These are phyloP conservation scores for Otolemur crassicaudatus DNA, from an alignment of 2,797 vertebrate genomes.

Conservation along the genomic window DNA sequence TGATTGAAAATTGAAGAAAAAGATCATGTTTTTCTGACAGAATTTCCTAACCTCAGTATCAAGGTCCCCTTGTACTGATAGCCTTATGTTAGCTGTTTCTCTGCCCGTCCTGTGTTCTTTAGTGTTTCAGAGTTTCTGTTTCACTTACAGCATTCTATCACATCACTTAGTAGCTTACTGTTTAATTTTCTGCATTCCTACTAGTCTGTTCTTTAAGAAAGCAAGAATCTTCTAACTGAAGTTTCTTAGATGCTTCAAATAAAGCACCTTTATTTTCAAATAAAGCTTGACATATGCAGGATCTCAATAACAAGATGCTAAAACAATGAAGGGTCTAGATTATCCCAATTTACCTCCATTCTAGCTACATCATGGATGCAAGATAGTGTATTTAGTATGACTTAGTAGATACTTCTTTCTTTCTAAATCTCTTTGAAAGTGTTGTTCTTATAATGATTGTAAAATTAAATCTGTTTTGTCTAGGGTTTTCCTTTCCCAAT, in stretches of 20 bases:
- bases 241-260: not conserved
- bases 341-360: not conserved
- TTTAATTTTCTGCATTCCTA: not conserved
- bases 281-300: not conserved
- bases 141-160: not conserved
- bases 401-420: slow-evolving; percentile 55
- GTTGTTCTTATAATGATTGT: slow-evolving; percentile 61
- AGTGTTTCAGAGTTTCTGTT: not conserved
- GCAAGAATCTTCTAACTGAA: not conserved
- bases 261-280: too few relatives aligned
- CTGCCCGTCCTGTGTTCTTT: not conserved
- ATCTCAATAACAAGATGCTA: not conserved
- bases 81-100: not conserved
- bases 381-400: not conserved
- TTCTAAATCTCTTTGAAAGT: slow-evolving; percentile 12
- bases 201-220: not conserved
- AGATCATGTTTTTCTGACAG: not conserved
- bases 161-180: not conserved
- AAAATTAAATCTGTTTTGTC: slow-evolving; percentile 76
- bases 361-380: not conserved
- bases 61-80: not conserved
- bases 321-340: not conserved
- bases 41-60: not conserved
- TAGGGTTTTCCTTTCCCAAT: slow-evolving; percentile 9
- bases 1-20: too few relatives aligned